phyloP scores from a whole-genome alignment of 1,140 invertebrate genomes.

The Thrips palmi region DNA sequence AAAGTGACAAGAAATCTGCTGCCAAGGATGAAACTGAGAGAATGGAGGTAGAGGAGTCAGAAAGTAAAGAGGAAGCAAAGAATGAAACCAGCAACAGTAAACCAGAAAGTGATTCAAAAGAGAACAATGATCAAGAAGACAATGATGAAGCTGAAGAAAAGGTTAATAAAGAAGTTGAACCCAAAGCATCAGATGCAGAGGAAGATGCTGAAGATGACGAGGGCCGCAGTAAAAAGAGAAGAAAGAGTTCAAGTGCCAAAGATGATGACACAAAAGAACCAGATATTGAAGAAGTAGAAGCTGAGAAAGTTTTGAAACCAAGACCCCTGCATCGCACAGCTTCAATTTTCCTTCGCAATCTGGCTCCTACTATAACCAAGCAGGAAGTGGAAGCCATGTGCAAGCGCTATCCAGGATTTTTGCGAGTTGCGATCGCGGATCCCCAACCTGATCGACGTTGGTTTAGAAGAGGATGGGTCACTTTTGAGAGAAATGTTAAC shows the following conservation, averaged over 20 bases:
- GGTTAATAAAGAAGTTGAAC: conserved; percentile 17
- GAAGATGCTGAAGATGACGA: conserved; percentile 27
- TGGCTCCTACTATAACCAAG: conserved; percentile 89
- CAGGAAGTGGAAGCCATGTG: conserved; percentile 96
- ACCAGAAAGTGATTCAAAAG: conserved; percentile 8
- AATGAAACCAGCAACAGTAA: conserved; percentile 18
- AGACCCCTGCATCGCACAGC: conserved; percentile 78
- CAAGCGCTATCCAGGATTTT: conserved; percentile 83
- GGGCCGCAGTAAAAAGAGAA: conserved; percentile 19
- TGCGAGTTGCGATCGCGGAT: conserved; percentile 93
- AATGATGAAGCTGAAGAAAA: conserved; percentile 9
- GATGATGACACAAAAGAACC: conserved; percentile 8
- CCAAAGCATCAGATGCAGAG: conserved; percentile 25
- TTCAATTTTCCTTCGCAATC: conserved; percentile 90
- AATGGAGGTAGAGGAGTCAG: conserved; percentile 15
- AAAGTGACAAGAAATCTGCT: conserved; percentile 11
- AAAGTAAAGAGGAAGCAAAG: conserved; percentile 18
- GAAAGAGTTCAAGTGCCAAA: conserved; percentile 8
- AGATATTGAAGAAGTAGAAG: conserved; percentile 12
- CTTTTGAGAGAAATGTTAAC: conserved; percentile 89
- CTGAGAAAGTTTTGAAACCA: conserved; percentile 35
- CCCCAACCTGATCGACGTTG: conserved; percentile 88
- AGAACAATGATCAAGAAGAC: conserved; percentile 17
- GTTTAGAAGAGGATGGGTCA: conserved; percentile 94
- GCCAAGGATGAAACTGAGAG: conserved; percentile 22